Evolutionary conservation across 2,888 invertebrate genomes (phyloP), one percentile per base, ranked within the genome.

Genomic region (Brenthis daphne): DNA sequence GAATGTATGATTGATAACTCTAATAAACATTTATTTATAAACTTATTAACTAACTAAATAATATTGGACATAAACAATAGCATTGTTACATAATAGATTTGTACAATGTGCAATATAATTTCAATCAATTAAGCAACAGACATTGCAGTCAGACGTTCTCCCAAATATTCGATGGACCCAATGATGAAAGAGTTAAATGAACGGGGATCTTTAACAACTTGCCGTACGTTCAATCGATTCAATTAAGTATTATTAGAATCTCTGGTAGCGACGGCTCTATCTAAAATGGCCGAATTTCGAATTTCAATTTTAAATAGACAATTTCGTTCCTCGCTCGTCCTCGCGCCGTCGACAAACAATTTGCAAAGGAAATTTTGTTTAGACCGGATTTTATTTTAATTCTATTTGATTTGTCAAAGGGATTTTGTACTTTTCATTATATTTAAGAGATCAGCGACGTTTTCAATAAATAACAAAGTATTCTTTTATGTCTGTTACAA

Each of bases 261-360:
- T 33, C 6, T 53, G 61, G 12, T 33, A 63, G 61, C 3, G 11
- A 12, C 53, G 33, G 61, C 20, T 11, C 2, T 16, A 24, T 60
- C 53, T 51, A 53, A 20, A 8, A 20, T 37, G 33, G n/a, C 50
- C 37, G 61, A 13, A 51, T 53, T 63, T 51, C 37, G 33, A 53
- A 33, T 63, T 63, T 20, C 53, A 37, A 53, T 63, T 63, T 51
- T 53, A 37, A 63, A 51, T 43, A 53, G 11, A 53, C 33, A 63
- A 13, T 37, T 53, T 12, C 13, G 48, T 61, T 37, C 12, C 57
- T 13, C 20, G 16, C 13, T 43, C 16, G 43, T 43, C 20, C 43
- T 12, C 57, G 37, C 43, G n/a, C 16, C 6, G 16, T 16, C 51
- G 16, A 51, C 51, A 51, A 24, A 33, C 60, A 33, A 16, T 29